Conservation (phyloP, 2,797 vertebrate species). For the Falco naumanni region DNA sequence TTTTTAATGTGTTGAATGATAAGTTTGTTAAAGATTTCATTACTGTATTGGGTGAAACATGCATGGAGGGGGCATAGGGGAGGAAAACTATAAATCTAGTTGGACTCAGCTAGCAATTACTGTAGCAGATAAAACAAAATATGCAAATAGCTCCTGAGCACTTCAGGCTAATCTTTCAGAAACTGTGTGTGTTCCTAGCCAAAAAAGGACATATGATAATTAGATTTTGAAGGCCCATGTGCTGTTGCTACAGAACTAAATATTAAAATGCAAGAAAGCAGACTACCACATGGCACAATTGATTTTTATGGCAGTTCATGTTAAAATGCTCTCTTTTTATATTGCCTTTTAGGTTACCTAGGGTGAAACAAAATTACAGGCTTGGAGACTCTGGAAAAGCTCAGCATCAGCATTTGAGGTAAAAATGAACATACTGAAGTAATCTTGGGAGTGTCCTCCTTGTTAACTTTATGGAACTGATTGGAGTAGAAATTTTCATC, state of each 20-base stretch:
- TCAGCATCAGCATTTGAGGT: constrained; percentile 78
- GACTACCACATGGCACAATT: constrained; percentile 56
- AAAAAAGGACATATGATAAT: constrained; percentile 21
- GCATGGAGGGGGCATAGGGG: neutral
- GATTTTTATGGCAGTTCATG: constrained; percentile 68
- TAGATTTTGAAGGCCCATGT: constrained; percentile 55
- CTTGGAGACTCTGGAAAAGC: constrained; percentile 79
- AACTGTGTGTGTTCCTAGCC: constrained; percentile 1
- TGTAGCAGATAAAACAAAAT: constrained; percentile 39
- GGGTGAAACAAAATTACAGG: constrained; percentile 78
- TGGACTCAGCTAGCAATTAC: constrained; percentile 3
- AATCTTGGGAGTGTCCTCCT: constrained; percentile 49
- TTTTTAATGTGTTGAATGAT: neutral
- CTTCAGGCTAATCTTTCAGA: constrained; percentile 19
- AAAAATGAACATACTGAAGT: constrained; percentile 69
- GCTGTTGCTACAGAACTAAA: constrained; percentile 47
- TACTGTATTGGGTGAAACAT: neutral
- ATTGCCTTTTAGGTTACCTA: constrained; percentile 80
- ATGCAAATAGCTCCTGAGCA: neutral
- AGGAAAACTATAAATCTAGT: neutral
- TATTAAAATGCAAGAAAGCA: constrained; percentile 66
- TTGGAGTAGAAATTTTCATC: constrained; percentile 38
- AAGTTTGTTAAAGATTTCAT: neutral
- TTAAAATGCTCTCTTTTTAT: constrained; percentile 73
- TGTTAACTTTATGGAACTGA: constrained; percentile 37